Evolutionary conservation across 1,140 invertebrate species (phyloP), one percentile per base, ranked within the genome.

Genomic region (Camponotus vicinus): DNA sequence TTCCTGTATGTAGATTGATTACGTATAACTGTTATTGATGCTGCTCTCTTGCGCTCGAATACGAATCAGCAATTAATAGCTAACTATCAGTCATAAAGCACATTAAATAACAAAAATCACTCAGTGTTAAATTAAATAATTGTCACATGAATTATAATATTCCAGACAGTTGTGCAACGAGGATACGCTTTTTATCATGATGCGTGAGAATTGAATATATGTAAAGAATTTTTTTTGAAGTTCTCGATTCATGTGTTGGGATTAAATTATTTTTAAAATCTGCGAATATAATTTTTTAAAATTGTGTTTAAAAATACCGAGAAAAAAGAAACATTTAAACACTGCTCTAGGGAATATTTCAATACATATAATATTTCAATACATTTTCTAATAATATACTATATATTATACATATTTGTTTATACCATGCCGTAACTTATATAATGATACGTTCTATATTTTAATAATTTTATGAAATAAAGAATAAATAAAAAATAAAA

Each of bases 11-110:
- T 76, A 76, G 11, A 75, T 75, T 21, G 21, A 61, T 59, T n/a
- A 59, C 11, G 32, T 13, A 40, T 52, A 40, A 27, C 7, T 76
- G 8, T 76, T n/a, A 61, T 32, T 59, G 73, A 76, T 52, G n/a
- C 52, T 76, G 32, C 34, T 76, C 73, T 76, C 32, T 76, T 76
- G 52, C 21, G 55, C 37, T 76, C 37, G 55, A 76, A 76, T 55
- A 75, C 3, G 52, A 57, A 76, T 76, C 8, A 21, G 37, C 21
- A 15, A 76, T 76, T 76, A 59, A 59, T 42, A 76, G n/a, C 52
- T 59, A 59, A 59, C 4, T 76, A 42, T n/a, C 3, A 11, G 27
- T 76, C 55, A 8, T 8, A 61, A 40, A 9, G 6, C 34, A 8
- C 45, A 52, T 63, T 40, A 61, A 76, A 18, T 37, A 76, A 76